Conservation (phyloP, 2,113 vertebrate species). For the Grallaria varia region DNA sequence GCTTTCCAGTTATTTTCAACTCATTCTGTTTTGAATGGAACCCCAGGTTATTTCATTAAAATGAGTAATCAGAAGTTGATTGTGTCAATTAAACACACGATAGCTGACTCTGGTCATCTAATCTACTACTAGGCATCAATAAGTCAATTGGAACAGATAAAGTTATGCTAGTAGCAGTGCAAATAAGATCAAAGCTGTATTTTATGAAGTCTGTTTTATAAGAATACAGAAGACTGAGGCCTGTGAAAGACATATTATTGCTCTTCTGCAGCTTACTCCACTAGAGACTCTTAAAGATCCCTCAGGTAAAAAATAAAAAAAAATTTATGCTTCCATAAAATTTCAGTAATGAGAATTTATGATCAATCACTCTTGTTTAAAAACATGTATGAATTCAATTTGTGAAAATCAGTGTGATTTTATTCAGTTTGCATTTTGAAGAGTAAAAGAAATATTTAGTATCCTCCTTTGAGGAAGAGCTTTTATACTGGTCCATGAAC, state of each 20-base stretch:
- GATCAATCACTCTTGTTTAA: not conserved
- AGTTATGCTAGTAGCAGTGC: not conserved
- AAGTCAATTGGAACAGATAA: not conserved
- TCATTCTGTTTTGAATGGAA: not conserved
- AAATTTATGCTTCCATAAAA: not conserved
- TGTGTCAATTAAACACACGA: not conserved
- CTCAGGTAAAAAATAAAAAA: not conserved
- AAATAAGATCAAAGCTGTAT: not conserved
- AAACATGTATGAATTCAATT: not conserved
- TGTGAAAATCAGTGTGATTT: not conserved
- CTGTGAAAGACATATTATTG: not conserved
- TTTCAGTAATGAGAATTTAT: not conserved
- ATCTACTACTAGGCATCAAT: not conserved
- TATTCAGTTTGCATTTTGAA: not conserved
- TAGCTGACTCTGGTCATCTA: not conserved
- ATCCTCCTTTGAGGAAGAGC: not conserved
- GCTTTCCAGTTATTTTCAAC: not conserved
- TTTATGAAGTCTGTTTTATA: not conserved
- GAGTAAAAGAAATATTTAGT: not conserved
- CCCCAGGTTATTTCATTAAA: not conserved
- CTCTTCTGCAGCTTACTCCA: not conserved
- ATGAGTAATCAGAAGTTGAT: not conserved
- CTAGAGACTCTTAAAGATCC: not conserved
- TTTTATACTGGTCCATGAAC: not conserved
- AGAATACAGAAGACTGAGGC: not conserved